Base-by-base conservation (phyloP, 2,113 vertebrate species). In the Bufo gargarizans region DNA sequence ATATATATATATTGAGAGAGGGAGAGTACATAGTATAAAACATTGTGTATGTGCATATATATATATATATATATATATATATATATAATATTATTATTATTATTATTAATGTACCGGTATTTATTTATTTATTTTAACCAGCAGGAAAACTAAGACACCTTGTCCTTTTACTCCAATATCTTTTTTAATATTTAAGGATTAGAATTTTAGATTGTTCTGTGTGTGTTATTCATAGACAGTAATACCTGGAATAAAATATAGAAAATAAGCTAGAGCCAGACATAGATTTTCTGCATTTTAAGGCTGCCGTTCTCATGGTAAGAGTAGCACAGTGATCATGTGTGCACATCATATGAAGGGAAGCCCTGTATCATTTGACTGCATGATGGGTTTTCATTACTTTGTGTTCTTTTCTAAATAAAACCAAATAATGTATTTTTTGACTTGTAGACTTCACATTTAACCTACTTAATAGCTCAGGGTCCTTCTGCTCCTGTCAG, bases 391-490 rank as follows among this genome's bases (percentile, higher is more conserved):
- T 77, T 83, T 88, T 83, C 81, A 88, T 77, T 82, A 76, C 43
- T 76, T 83, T 83, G 87, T 83, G 81, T 81, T 77, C 80, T 83
- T 59, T 80, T 56, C 77, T 87, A 72, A 72, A 80, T 80, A 87
- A 67, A 71, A 67, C 33, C 22, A 67, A 79, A 87, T 76, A 82
- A 83, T 88, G 71, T 89, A 50, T 87, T 78, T 84, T 88, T 89
- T 69, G 61, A 33, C 58, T 56, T 33, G 22, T 59, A 63, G 72
- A 14, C 74, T 84, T 89, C 81, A 89, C 87, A 89, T 84, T 84
- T 89, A 89, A 79, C 87, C 82, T 78, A 12, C 45, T 89, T 89
- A 89, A 84, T 84, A 89, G 82, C 81, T 47, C 55, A 63, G 50
- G 50, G 86, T 87, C 87, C 65, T 82, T 77, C 58, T 84, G 71